These are phyloP conservation scores for Thripadectes ignobilis DNA, from an alignment of 2,797 vertebrate species.

Conservation along the genomic window DNA sequence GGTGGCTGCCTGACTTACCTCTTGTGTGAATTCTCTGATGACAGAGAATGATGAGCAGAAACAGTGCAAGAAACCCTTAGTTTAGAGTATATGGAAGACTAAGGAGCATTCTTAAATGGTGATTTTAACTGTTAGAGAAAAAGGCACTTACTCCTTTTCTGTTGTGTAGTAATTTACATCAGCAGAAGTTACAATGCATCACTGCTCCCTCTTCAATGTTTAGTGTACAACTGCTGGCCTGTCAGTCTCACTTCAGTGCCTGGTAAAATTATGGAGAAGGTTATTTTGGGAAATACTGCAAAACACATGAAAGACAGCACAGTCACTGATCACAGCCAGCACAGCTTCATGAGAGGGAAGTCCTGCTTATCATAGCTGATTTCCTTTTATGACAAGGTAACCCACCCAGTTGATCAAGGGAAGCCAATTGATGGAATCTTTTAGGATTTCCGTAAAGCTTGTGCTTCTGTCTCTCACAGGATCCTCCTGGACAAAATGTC, in stretches of 20 bases:
- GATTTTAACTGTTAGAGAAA: neutral
- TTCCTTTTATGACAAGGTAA: neutral
- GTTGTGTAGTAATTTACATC: neutral
- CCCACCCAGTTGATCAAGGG: neutral
- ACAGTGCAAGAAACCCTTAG: neutral
- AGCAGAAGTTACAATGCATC: neutral
- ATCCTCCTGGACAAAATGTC: neutral
- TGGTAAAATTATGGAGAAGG: neutral
- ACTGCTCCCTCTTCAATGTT: neutral
- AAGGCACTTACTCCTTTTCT: neutral
- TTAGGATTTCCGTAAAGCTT: neutral
- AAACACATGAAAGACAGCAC: neutral
- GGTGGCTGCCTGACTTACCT: neutral
- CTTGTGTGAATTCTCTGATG: neutral
- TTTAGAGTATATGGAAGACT: neutral
- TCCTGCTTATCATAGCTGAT: neutral
- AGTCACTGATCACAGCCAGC: neutral
- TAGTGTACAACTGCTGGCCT: neutral
- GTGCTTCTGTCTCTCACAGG: neutral
- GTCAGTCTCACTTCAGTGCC: neutral
- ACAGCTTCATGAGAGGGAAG: neutral
- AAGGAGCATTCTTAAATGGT: neutral
- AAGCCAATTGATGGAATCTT: neutral
- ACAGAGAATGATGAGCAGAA: neutral
- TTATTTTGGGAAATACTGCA: neutral